Evolutionary conservation across 2,888 invertebrate genomes (phyloP).

Genomic region (Drosophila putrida): DNA sequence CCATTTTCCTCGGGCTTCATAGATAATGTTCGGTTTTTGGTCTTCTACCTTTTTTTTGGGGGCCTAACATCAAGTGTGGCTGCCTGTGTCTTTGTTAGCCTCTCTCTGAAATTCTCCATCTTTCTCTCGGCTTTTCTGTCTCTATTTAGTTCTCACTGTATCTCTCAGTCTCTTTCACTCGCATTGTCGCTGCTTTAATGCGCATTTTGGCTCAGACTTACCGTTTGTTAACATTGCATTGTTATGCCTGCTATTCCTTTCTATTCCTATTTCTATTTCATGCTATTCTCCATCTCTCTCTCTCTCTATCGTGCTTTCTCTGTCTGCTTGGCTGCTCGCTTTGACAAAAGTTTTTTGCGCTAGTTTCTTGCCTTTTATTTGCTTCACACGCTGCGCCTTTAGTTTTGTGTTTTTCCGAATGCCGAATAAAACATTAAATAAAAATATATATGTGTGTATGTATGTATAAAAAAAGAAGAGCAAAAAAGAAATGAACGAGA

Average conservation of each 20-base stretch:
- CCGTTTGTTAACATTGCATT: constrained; percentile 58
- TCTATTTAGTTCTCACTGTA: background rate
- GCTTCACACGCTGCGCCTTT: constrained; percentile 65
- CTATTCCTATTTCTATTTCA: constrained; percentile 26
- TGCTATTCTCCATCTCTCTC: background rate
- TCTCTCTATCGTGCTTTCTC: constrained; percentile 9
- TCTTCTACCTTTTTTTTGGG: constrained; percentile 21
- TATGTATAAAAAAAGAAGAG: background rate
- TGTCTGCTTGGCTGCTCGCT: constrained; percentile 42
- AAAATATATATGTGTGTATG: constrained; percentile 9
- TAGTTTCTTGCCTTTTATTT: constrained; percentile 68
- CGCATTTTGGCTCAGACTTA: constrained; percentile 42
- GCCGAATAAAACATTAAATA: constrained; percentile 44
- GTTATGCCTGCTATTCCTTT: constrained; percentile 29
- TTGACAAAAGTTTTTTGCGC: constrained; percentile 66
- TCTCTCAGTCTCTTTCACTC: background rate
- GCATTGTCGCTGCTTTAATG: constrained; percentile 20
- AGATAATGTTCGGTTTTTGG: background rate
- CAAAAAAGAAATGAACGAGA: background rate
- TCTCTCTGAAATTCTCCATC: constrained; percentile 3
- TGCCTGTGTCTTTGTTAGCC: constrained; percentile 19
- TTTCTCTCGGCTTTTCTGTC: constrained; percentile 3
- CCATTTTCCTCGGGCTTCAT: background rate
- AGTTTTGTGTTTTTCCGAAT: constrained; percentile 41
- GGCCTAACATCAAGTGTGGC: constrained; percentile 29